Base-by-base conservation (phyloP, 2,888 invertebrate species). In the Exocentrus adspersus region DNA sequence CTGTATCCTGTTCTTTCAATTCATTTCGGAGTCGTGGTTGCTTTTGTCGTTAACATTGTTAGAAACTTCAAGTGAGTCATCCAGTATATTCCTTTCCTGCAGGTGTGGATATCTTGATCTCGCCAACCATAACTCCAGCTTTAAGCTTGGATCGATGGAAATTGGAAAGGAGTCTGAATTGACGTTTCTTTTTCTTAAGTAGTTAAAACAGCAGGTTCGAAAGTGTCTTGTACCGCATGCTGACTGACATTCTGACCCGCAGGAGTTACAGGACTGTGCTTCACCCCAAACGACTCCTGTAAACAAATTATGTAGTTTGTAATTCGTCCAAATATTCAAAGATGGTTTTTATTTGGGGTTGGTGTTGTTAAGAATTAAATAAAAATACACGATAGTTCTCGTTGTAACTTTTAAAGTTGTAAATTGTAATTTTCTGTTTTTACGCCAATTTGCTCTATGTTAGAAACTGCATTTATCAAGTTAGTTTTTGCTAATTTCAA, bases 191-290 rank as follows among this genome's bases (percentile, higher is more conserved):
- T 87, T 88, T 67, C 86, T 86, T 71, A 90, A 80, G 74, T 90
- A 91, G 81, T 91, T 91, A 84, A 89, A 90, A 78, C 91, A 91
- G 79, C 91, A 91, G 0, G 89, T 87, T 2, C 90, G 83, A 80
- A 91, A 91, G 75, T 88, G 87, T 1, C 89, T 83, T 0, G 90
- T 90, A 1, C 91, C 90, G 70, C 91, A 91, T 0, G 89, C 87
- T 0, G 87, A 83, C 9, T 86, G 84, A 69, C 91, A 91, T 78
- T 90, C 90, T 2, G 86, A 84, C 1, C 90, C 91, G 70, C 91
- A 91, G 1, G 89, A 89, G 73, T 88, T 88, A 72, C 90, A 91
- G 1, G 88, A 86, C n/a, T 88, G 78, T 0, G 84, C 84, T n/a
- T 87, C 85, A 7, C 86, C 85, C 83, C 85, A 85, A 0, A 85